Base-by-base conservation (phyloP, 2,888 invertebrate species). In the Thera obeliscata region DNA sequence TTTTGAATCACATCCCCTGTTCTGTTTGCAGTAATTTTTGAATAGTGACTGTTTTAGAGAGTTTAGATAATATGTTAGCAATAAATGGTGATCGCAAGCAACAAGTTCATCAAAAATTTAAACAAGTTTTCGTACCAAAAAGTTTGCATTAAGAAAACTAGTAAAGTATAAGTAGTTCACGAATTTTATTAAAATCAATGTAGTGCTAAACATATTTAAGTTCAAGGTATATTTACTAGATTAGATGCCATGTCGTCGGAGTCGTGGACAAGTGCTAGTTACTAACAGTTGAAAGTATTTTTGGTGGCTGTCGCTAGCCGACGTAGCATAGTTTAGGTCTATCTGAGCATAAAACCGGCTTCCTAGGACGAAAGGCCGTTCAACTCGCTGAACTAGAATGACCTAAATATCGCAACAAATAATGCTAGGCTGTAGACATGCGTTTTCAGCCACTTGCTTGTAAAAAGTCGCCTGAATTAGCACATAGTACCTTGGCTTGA, bases 311-410 rank as follows among this genome's bases (percentile, higher is more conserved):
- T 69, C 52, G 56, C 60, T 48, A 48, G 9, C 49, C 38, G 58
- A 56, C 48, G 49, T 9, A 8, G 8, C 33, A 22, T 22, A 74
- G 69, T 76, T 69, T 76, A 78, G 76, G 76, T 76, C 79, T 77
- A 72, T 71, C 69, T 75, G 71, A 72, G 73, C 71, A 77, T 64
- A 79, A 77, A 86, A 84, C 85, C 82, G 84, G 83, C 80, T 87
- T 79, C 82, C 80, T 84, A 86, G 84, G 87, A 85, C 82, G 83
- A 81, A 83, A 87, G 87, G 86, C 80, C 84, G 81, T 85, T 87
- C 85, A 87, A 87, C 85, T 77, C 85, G 84, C 79, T 88, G 87
- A 87, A 88, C 86, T 88, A 88, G 86, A 87, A 86, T 88, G 88
- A 88, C 89, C 89, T 79, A 88, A 86, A 89, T 89, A 86, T 84